Evolutionary conservation across 2,797 vertebrate species (phyloP), one percentile per base, ranked within the genome.

Genomic region (Galaxias olidus): DNA sequence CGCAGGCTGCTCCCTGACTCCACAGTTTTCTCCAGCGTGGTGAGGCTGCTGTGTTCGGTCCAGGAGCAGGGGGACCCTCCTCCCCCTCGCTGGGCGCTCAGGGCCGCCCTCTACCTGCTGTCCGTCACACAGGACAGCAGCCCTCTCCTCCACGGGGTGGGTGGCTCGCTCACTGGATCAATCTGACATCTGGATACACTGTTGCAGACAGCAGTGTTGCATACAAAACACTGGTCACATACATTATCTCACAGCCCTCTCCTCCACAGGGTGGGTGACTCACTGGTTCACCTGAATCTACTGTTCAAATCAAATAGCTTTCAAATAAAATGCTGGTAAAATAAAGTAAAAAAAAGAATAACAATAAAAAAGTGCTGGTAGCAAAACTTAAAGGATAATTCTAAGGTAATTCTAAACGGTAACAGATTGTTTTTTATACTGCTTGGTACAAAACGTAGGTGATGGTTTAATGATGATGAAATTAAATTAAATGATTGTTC

Each of bases 31-130:
- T 87, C 90, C 83, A 89, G 94, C 12, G 65, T 97, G 58, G 78
- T 92, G 74, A 83, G 81, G 79, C 83, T 95, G 76, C 78, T 98
- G 69, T 80, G 86, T 0, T 94, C 91, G 10, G 82, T 93, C 42
- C 92, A 93, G 73, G 90, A 92, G 63, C 88, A 84, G 63, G 91
- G 90, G 41, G 84, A 88, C 74, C 70, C 64, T 46, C 78, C 77
- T 4, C 81, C 91, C 43, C 92, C 94, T 58, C 69, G 74, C 20
- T 79, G 62, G 1, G 81, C 94, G 74, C 87, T 95, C 80, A 94
- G 88, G 85, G 93, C 95, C 68, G 89, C 90, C 68, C 71, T 99
- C 82, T 96, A 95, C 78, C 91, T 99, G 71, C 88, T 99, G 82
- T 90, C 95, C n/a, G 19, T 87, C 65, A 94, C 93, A 72, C 95